Evolutionary conservation across 2,113 vertebrate genomes (phyloP), one percentile per base, ranked within the genome.

Genomic region (Pelvicachromis taeniatus): DNA sequence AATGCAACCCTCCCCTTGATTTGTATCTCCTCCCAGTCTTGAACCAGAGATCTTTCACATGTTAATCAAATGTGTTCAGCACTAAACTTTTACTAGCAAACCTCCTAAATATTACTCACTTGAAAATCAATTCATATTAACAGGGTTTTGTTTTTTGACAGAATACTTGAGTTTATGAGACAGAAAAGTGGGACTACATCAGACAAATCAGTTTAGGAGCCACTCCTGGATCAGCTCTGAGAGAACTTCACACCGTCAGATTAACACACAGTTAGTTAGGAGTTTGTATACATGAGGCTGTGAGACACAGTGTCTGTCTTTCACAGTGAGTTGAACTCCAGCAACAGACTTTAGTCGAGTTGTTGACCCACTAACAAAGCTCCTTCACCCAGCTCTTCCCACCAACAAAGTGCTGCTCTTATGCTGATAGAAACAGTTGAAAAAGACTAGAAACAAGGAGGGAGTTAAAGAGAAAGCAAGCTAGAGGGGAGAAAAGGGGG

Each of bases 381-480:
- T 59, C 56, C 91, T 85, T 88, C 87, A 80, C 87, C 82, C 86
- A 10, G 84, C 87, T 91, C 88, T 87, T 90, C 86, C 87, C 88
- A 85, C 88, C 90, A 85, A 90, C 88, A 93, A 91, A 93, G 91
- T 91, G 88, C 82, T 87, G 85, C 83, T 94, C 89, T 91, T 83
- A 81, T 16, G 38, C 83, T 38, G 85, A 90, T 75, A 87, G 89
- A 93, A 92, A 88, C 87, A 82, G 87, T 89, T 83, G 83, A 94
- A 89, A 93, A 89, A 91, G 86, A 89, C 56, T 56, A 82, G 86
- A 88, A 91, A 91, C 82, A 93, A 92, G 85, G 86, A 91, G 82
- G 87, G 92, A 92, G 88, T 88, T 86, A 84, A 92, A 88, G 85
- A 88, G 87, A 94, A 87, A 89, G 89, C 80, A 85, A 86, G 91